These are phyloP conservation scores for Gulo gulo DNA, from an alignment of 2,113 vertebrate genomes.

Conservation along the genomic window DNA sequence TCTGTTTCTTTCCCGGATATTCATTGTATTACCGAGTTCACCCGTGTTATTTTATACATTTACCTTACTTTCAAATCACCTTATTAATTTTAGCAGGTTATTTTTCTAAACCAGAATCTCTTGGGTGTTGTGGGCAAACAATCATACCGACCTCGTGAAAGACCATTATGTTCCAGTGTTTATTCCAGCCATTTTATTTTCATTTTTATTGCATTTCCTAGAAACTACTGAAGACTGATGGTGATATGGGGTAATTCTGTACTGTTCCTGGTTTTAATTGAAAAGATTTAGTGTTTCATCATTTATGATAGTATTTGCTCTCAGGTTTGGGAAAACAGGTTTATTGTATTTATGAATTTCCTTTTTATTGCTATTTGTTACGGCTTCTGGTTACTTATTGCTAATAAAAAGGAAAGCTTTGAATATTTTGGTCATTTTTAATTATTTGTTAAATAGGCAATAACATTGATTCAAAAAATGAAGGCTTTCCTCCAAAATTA, in stretches of 20 bases:
- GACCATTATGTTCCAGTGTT: neutral
- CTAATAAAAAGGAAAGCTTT: neutral
- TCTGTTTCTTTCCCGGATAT: neutral
- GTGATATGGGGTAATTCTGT: neutral
- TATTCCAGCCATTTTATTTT: neutral
- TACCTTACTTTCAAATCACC: neutral
- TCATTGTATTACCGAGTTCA: neutral
- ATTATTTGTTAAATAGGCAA: neutral
- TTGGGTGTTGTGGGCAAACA: neutral
- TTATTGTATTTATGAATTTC: neutral
- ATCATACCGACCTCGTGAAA: neutral
- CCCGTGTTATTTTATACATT: neutral
- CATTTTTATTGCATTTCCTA: neutral
- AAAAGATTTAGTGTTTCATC: neutral
- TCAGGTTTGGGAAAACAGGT: neutral
- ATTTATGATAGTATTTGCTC: neutral
- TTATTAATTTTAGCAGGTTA: neutral
- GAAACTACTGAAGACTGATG: neutral
- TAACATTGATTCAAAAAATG: neutral
- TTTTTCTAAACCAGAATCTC: neutral
- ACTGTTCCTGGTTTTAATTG: neutral
- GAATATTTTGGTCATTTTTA: neutral
- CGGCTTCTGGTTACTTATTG: neutral
- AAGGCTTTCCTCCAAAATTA: neutral
- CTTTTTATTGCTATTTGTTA: neutral